Percentiles rank a stretch among this genome's conserved stretches.
Evolutionary conservation across 2,888 invertebrate species (phyloP).

Genomic region (Meiosimyza platycephala): DNA sequence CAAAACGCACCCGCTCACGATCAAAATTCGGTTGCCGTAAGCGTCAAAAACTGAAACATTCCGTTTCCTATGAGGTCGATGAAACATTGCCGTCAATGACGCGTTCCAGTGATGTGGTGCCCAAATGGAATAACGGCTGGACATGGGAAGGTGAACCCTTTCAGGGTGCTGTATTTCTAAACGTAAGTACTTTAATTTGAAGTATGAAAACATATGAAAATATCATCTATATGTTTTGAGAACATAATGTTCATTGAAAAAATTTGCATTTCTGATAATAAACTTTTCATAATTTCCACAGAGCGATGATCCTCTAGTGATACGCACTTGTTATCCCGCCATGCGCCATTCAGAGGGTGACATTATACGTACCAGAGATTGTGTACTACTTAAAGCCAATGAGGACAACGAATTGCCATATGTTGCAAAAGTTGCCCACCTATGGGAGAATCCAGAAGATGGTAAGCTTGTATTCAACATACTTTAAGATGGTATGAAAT

Average conservation of each 20-base stretch:
- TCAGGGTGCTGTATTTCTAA: slow-evolving; percentile 86
- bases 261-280: slow-evolving; percentile 18
- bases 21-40: slow-evolving; percentile 65
- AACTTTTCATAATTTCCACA: slow-evolving; percentile 62
- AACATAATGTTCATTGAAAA: not conserved
- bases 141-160: slow-evolving; percentile 88
- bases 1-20: slow-evolving; percentile 64
- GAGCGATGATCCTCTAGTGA: slow-evolving; percentile 80
- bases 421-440: slow-evolving; percentile 92
- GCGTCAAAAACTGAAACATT: slow-evolving; percentile 60
- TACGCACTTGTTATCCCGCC: slow-evolving; percentile 87
- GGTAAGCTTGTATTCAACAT: slow-evolving; percentile 70
- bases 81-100: slow-evolving; percentile 67
- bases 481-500: not conserved
- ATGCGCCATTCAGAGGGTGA: slow-evolving; percentile 92
- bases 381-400: slow-evolving; percentile 90
- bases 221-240: not conserved
- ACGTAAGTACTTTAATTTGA: slow-evolving; percentile 70
- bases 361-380: slow-evolving; percentile 86
- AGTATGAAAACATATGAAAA: too few species aligned
- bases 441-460: slow-evolving; percentile 95
- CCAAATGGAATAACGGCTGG: slow-evolving; percentile 93
- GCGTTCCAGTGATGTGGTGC: slow-evolving; percentile 67
- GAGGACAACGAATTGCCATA: slow-evolving; percentile 88
- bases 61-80: slow-evolving; percentile 64